These are phyloP conservation scores for Listronotus oregonensis DNA, from an alignment of 1,140 invertebrate species.

Conservation along the genomic window DNA sequence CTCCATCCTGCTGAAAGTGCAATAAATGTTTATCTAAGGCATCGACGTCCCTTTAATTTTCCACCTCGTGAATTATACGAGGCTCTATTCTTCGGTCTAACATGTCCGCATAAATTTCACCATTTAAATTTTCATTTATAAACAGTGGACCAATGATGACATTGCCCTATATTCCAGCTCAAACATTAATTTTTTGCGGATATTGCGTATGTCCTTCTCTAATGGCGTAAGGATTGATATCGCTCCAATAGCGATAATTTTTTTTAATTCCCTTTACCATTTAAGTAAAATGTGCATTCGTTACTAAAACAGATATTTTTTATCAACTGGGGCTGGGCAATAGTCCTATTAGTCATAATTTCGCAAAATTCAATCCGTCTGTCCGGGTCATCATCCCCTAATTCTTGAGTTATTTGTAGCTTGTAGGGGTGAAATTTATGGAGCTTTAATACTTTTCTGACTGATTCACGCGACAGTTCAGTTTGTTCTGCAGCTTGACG, in stretches of 20 bases:
- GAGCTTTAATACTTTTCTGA: constrained; percentile 26
- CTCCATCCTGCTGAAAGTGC: constrained; percentile 26
- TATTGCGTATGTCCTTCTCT: constrained; percentile 46
- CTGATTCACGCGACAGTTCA: no score
- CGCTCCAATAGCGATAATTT: constrained; percentile 44
- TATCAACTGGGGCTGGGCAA: constrained; percentile 36
- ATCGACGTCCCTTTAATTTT: constrained; percentile 26
- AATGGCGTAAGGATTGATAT: constrained; percentile 44
- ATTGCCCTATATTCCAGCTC: constrained; percentile 48
- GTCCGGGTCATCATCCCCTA: constrained; percentile 29
- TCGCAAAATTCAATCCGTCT: constrained; percentile 28
- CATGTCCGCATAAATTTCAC: constrained; percentile 31
- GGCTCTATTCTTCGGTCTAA: constrained; percentile 6
- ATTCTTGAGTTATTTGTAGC: constrained; percentile 22
- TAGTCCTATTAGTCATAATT: constrained; percentile 32
- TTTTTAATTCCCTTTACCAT: constrained; percentile 25
- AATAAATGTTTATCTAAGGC: constrained; percentile 26
- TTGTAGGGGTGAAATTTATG: constrained; percentile 27
- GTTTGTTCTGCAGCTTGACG: constrained; percentile 5
- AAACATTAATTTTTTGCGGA: constrained; percentile 51
- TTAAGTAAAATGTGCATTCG: constrained; percentile 45
- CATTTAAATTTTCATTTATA: constrained; percentile 31
- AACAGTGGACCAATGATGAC: constrained; percentile 50
- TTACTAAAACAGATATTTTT: constrained; percentile 46
- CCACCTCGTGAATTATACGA: constrained; percentile 25